A percentile compares a stretch with the other conserved stretches of the same genome.
Evolutionary conservation across 2,888 invertebrate species (phyloP).

Genomic region (Cyaniris semiargus): DNA sequence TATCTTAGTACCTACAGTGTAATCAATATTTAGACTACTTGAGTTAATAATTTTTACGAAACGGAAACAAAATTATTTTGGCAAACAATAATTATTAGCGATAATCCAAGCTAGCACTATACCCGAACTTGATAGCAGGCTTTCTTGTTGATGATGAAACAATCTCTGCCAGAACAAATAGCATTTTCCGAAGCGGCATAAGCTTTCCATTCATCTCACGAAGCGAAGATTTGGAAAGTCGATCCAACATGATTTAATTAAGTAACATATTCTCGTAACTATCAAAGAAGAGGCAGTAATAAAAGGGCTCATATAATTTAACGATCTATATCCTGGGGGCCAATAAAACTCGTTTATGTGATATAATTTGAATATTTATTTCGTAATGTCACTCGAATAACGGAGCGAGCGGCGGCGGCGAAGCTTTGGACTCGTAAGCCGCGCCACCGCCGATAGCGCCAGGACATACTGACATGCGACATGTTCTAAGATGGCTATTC

Average conservation of each 20-base stretch:
- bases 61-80: no score
- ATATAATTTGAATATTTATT: constrained; percentile 79
- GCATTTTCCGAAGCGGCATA: background rate
- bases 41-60: no score
- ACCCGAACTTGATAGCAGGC: no score
- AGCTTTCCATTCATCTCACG: constrained; percentile 25
- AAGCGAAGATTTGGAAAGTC: constrained; percentile 14
- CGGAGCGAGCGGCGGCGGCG: constrained; percentile 65
- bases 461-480: background rate
- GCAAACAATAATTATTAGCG: no score
- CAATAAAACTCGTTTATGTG: constrained; percentile 58
- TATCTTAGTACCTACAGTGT: no score
- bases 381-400: constrained; percentile 77
- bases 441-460: constrained; percentile 58
- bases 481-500: background rate
- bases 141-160: background rate
- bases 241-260: constrained; percentile 20
- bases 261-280: constrained; percentile 21
- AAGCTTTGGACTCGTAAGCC: constrained; percentile 68
- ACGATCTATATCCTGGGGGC: constrained; percentile 30
- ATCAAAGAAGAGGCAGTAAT: constrained; percentile 4
- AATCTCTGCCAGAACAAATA: background rate
- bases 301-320: constrained; percentile 30
- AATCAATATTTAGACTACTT: no score
- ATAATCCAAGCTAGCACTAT: no score